Conservation (phyloP, 2,888 invertebrate genomes). For the Tyria jacobaeae region DNA sequence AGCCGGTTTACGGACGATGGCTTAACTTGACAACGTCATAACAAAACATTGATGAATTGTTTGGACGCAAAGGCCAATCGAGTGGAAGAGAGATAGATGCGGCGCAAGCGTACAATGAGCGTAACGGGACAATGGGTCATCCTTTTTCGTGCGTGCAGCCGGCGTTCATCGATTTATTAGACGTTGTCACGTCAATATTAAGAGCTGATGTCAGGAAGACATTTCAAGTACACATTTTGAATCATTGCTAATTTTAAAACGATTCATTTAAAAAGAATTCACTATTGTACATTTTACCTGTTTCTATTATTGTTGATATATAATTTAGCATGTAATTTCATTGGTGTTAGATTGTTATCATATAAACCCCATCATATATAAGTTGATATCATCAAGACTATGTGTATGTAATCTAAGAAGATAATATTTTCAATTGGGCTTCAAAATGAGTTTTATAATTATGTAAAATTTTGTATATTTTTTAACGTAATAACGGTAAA, state of each 20-base stretch:
- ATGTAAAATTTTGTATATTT: background rate
- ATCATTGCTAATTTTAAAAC: conserved; percentile 2
- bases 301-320: background rate
- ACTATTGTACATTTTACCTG: background rate
- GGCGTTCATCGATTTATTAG: too few species aligned
- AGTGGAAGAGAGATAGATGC: too few species aligned
- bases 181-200: too few species aligned
- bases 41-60: too few species aligned
- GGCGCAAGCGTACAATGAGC: too few species aligned
- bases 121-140: too few species aligned
- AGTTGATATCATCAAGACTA: conserved; percentile 12
- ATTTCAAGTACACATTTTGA: background rate
- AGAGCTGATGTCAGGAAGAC: background rate
- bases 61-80: too few species aligned
- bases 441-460: conserved; percentile 26
- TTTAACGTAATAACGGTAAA: background rate
- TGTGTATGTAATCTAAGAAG: conserved; percentile 17
- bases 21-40: too few species aligned
- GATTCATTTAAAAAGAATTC: background rate
- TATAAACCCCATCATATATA: conserved; percentile 27
- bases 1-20: too few species aligned
- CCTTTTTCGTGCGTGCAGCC: too few species aligned
- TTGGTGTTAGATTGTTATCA: conserved; percentile 4
- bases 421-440: conserved; percentile 19
- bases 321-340: conserved; percentile 3